Evolutionary conservation across 2,797 vertebrate genomes (phyloP), one percentile per base, ranked within the genome.

Genomic region (Enteromius fasciolatus): DNA sequence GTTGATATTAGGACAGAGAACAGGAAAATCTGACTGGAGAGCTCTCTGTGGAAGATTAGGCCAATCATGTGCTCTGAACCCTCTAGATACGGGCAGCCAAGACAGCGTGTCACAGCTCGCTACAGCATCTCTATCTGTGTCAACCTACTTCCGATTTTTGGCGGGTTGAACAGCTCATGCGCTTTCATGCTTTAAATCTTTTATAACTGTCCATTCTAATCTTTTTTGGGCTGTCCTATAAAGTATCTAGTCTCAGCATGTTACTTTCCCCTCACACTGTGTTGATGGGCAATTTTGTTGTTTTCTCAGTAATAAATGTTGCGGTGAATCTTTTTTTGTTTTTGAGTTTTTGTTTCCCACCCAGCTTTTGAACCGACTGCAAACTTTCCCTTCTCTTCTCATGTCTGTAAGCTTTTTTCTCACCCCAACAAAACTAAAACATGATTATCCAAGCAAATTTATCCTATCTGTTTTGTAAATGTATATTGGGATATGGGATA

Each of bases 201-300:
- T 81, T 15, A 81, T 74, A 67, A 52, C 59, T 28, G 46, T 52
- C n/a, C 69, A 28, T 52, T 81, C 33, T 66, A 17, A 52, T 81
- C 80, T 52, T 52, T 81, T 74, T 74, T 28, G 44, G 57, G 70
- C 80, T 74, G 11, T 52, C 33, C 20, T 64, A 20, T 52, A 66
- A 81, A 81, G n/a, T 39, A 66, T 66, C 92, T 90, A 92, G 86
- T 89, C 83, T 85, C 87, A 39, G 84, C 85, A 77, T 84, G 85
- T 84, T 83, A 10, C 87, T 54, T 76, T 54, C 50, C 18, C 14
- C n/a, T 11, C 61, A 33, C 5, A 18, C 46, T 39, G 23, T 66
- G 50, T 4, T 68, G 20, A 44, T 79, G 20, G 54, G n/a, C 57
- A 23, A 50, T 59, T 73, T 52, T 80, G 18, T 66, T 57, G 11